phyloP scores from a whole-genome alignment of 2,797 vertebrate genomes.

The Muraenolepis orangiensis region DNA sequence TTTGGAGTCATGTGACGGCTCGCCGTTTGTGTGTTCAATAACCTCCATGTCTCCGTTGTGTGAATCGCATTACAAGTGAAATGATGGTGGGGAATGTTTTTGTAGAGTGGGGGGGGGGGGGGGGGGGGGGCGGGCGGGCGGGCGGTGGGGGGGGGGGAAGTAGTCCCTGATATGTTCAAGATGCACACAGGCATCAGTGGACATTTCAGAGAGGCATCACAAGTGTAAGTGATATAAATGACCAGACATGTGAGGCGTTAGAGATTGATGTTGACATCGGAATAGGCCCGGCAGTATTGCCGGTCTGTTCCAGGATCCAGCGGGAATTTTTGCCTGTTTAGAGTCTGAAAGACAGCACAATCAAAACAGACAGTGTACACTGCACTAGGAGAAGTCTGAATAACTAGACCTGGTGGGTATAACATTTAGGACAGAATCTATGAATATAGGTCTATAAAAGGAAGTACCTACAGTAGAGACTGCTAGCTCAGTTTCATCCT shows the following conservation, averaged over 20 bases:
- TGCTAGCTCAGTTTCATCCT: not conserved
- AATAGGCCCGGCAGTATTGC: not conserved
- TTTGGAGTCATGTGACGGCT: slow-evolving; percentile 60
- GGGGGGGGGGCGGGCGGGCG: slow-evolving; percentile 48
- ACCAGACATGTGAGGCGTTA: slow-evolving; percentile 24
- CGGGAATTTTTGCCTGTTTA: not conserved
- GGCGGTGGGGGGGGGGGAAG: slow-evolving; percentile 45
- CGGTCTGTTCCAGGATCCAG: not conserved
- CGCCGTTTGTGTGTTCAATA: slow-evolving; percentile 54
- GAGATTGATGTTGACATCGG: slow-evolving; percentile 10
- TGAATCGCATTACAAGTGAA: slow-evolving; percentile 65
- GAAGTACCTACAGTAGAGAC: not conserved
- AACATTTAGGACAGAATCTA: not conserved
- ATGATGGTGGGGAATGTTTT: slow-evolving; percentile 46
- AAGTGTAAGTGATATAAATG: slow-evolving; percentile 44
- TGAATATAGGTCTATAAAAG: not conserved
- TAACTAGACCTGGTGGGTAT: not conserved
- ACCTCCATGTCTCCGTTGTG: slow-evolving; percentile 56
- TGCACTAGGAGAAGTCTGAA: not conserved
- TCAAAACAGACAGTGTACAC: not conserved
- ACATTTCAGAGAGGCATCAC: slow-evolving; percentile 32
- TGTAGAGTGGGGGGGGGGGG: slow-evolving; percentile 46
- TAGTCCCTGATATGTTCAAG: slow-evolving; percentile 53
- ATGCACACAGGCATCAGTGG: slow-evolving; percentile 30
- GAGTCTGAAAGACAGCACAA: not conserved